Base-by-base conservation (phyloP, 1,140 invertebrate species). In the Pachypeltis micranthus region DNA sequence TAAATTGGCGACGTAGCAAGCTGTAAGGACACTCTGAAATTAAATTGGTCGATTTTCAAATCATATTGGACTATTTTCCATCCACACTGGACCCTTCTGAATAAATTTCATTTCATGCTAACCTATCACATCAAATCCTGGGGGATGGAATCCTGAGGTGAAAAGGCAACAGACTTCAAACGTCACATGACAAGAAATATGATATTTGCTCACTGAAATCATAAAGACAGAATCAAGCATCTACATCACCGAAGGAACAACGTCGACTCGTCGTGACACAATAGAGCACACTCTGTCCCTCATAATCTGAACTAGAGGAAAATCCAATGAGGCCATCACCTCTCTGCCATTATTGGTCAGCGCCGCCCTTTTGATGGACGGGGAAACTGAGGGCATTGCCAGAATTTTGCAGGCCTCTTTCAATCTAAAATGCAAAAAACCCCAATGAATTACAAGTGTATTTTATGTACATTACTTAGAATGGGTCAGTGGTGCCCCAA, bases 331-430 rank as follows among this genome's bases (percentile, higher is more conserved):
- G 2, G 21, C 19, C 19, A 58, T 29, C 1, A 64, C 2, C 4
- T 64, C 63, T 2, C 54, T 31, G 21, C 26, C 19, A 55, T 39
- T 64, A 24, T 44, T 51, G 26, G 47, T 62, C 31, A 54, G 39
- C 12, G 26, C 63, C 39, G 54, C 59, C 44, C 44, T 59, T 27
- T 39, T 55, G 14, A 60, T 34, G 56, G 28, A 44, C 19, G 12
- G 27, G 14, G 67, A 55, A 14, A 66, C 16, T 4, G 59, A 39
- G 3, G 57, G 56, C 65, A 93, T 74, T 65, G 85, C 90, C 27
- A 94, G 74, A 19, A 94, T 75, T 67, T 80, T 82, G 69, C 85
- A 87, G 0, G 87, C 81, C 72, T 94, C 91, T 67, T 86, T 81
- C 25, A 91, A 77, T 68, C 91, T 93, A 72, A 59, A 76, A 76